These are phyloP conservation scores for Yponomeuta sedellus DNA, from an alignment of 2,888 invertebrate genomes.

Conservation along the genomic window DNA sequence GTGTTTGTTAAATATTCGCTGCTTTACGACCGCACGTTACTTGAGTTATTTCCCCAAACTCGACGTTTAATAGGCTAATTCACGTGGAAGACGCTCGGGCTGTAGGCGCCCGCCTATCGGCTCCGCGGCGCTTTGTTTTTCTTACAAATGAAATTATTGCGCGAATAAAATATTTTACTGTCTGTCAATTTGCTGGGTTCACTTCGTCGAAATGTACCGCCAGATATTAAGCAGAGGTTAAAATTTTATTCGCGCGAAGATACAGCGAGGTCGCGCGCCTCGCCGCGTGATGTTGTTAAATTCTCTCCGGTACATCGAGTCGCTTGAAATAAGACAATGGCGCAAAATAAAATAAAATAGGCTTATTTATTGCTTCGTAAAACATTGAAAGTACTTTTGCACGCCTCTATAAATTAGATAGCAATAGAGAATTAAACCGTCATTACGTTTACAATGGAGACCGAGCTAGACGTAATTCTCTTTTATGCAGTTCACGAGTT, in stretches of 20 bases:
- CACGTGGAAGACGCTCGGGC: slow-evolving; percentile 64
- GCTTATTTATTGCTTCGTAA: slow-evolving; percentile 51
- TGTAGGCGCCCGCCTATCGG: slow-evolving; percentile 28
- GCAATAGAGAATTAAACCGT: slow-evolving; percentile 20
- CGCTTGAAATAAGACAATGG: slow-evolving; percentile 60
- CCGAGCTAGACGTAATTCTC: slow-evolving; percentile 3
- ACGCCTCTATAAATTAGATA: slow-evolving; percentile 16
- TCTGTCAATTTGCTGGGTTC: slow-evolving; percentile 69
- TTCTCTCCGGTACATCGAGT: slow-evolving; percentile 45
- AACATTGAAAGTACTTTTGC: slow-evolving; percentile 23
- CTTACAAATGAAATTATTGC: slow-evolving; percentile 73
- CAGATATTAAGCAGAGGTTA: slow-evolving; percentile 73
- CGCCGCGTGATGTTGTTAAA: slow-evolving; percentile 51
- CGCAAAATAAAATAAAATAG: slow-evolving; percentile 57
- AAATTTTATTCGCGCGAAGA: slow-evolving; percentile 69
- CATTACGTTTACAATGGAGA: slow-evolving; percentile 19
- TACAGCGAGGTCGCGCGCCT: slow-evolving; percentile 48
- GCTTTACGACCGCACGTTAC: slow-evolving; percentile 48
- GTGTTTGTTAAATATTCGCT: slow-evolving; percentile 11
- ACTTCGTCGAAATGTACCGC: slow-evolving; percentile 50
- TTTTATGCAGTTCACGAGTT: slow-evolving; percentile 1
- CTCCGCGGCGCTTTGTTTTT: slow-evolving; percentile 52
- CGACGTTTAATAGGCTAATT: slow-evolving; percentile 69
- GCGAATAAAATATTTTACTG: slow-evolving; percentile 74
- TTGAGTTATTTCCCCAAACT: slow-evolving; percentile 57